A percentile compares a stretch with the other conserved stretches of the same genome.
Conservation (phyloP, 2,888 invertebrate genomes). For the Nycteola revayana region DNA sequence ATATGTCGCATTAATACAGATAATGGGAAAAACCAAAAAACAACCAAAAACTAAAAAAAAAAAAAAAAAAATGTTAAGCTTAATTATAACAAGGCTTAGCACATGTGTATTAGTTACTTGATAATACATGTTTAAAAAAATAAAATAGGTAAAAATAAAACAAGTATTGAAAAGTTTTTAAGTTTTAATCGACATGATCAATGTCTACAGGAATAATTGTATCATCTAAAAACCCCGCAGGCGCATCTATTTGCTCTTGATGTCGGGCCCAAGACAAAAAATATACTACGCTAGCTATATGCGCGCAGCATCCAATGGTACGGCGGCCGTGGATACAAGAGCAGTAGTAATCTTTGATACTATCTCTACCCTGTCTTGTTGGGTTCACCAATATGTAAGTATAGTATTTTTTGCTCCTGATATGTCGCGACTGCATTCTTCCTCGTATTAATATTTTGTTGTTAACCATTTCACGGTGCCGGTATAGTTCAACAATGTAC, state of each 20-base stretch:
- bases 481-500: conserved; percentile 12
- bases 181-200: neutral
- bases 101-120: too few relatives aligned
- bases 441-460: conserved; percentile 7
- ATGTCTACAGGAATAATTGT: conserved; percentile 4
- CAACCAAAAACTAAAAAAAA: neutral
- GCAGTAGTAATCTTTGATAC: conserved; percentile 8
- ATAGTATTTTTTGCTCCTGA: conserved; percentile 1
- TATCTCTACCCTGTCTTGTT: conserved; percentile 6
- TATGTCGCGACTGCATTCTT: conserved; percentile 4
- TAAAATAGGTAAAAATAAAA: neutral
- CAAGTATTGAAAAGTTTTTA: neutral
- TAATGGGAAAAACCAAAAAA: neutral
- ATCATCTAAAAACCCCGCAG: conserved; percentile 9
- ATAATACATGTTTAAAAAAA: neutral
- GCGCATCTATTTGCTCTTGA: conserved; percentile 2
- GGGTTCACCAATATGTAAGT: conserved; percentile 4
- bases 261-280: conserved; percentile 9
- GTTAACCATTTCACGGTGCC: conserved; percentile 1
- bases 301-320: conserved; percentile 8
- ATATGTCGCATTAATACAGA: neutral
- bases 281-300: conserved; percentile 8
- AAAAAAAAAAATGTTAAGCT: neutral
- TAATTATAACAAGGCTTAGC: too few relatives aligned
- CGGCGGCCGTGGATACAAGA: conserved; percentile 11